Percentiles rank a stretch among this genome's conserved stretches.
phyloP scores from a whole-genome alignment of 2,888 invertebrate species.

The Auanema freiburgensis region DNA sequence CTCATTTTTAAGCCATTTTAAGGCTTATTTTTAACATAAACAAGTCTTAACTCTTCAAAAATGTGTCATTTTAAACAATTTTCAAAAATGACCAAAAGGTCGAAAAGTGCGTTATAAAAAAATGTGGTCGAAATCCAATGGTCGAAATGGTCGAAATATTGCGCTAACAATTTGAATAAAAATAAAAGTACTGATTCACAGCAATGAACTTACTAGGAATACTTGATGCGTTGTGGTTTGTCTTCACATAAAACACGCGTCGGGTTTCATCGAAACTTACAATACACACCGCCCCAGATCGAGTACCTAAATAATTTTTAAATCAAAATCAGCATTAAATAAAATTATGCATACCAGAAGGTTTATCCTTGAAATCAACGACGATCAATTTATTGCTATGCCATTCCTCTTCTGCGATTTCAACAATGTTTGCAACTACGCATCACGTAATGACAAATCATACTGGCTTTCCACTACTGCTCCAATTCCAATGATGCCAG shows the following conservation, averaged over 20 bases:
- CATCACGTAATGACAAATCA: constrained; percentile 90
- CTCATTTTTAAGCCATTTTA: too few relatives aligned
- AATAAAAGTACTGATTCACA: too few relatives aligned
- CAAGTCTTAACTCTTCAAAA: too few relatives aligned
- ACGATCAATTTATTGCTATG: too few relatives aligned
- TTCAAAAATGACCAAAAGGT: too few relatives aligned
- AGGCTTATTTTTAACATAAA: too few relatives aligned
- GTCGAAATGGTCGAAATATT: too few relatives aligned
- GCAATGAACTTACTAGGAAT: constrained; percentile 12
- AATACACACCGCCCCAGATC: constrained; percentile 10
- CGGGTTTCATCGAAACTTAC: constrained; percentile 6
- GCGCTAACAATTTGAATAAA: too few relatives aligned
- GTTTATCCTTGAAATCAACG: too few relatives aligned
- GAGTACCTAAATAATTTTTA: constrained; percentile 12
- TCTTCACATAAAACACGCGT: constrained; percentile 6
- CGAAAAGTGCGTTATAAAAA: too few relatives aligned
- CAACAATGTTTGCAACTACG: constrained; percentile 92
- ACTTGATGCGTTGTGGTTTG: constrained; percentile 15
- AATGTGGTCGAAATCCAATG: too few relatives aligned
- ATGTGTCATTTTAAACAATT: too few relatives aligned
- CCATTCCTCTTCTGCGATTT: constrained; percentile 93
- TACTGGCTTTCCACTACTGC: constrained; percentile 92
- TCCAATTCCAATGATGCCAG: constrained; percentile 92
- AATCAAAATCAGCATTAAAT: constrained; percentile 15
- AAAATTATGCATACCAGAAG: constrained; percentile 8